Conservation (phyloP, 2,113 vertebrate species). For the Macquaria ambigua region DNA sequence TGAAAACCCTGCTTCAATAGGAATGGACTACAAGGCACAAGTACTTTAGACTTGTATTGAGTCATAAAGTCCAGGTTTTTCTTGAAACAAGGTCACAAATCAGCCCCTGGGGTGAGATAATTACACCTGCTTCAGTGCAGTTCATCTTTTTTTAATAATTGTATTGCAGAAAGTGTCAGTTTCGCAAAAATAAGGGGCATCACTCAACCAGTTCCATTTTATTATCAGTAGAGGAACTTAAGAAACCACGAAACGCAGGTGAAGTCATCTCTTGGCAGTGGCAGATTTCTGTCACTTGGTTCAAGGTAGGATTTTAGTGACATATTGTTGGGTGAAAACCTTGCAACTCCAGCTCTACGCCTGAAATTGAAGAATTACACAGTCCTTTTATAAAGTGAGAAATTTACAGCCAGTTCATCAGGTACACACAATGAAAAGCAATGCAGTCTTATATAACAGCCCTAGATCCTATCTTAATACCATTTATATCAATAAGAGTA, state of each 20-base stretch:
- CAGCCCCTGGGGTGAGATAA: slow-evolving; percentile 16
- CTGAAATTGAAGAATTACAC: background rate
- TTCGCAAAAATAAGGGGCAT: background rate
- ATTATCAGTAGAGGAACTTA: background rate
- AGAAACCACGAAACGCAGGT: background rate
- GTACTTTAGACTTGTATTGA: background rate
- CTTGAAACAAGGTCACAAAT: slow-evolving; percentile 38
- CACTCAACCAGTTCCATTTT: background rate
- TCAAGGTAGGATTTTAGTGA: background rate
- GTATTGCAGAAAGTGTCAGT: background rate
- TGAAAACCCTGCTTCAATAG: slow-evolving; percentile 51
- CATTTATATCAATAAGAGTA: background rate
- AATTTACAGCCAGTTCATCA: background rate
- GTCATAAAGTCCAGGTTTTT: background rate
- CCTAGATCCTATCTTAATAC: background rate
- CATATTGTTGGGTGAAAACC: background rate
- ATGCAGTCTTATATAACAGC: slow-evolving; percentile 10
- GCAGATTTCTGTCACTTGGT: background rate
- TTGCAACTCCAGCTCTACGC: background rate
- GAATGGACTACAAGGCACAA: slow-evolving; percentile 23
- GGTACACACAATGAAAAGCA: background rate
- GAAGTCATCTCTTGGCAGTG: background rate
- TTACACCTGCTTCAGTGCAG: slow-evolving; percentile 16
- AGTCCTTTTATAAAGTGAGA: no score
- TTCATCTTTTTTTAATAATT: background rate